phyloP scores from a whole-genome alignment of 1,140 invertebrate species.

The Akabosia matsudoensis region DNA sequence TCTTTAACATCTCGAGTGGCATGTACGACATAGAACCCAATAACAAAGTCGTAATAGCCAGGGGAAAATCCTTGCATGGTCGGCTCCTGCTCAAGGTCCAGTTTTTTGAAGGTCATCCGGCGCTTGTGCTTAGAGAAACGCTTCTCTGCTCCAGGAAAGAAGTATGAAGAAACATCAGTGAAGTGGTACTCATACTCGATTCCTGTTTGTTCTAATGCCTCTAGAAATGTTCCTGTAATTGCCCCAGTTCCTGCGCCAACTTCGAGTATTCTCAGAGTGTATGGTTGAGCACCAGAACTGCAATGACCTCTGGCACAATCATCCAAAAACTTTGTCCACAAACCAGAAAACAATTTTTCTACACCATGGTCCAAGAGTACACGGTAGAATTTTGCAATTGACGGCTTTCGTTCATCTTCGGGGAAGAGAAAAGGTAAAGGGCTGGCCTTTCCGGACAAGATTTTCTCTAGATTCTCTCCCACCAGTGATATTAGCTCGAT shows the following conservation, averaged over 20 bases:
- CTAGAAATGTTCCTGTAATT: background rate
- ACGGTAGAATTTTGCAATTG: background rate
- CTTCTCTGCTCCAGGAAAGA: conserved; percentile 24
- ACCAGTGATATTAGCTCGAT: background rate
- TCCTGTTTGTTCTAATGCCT: background rate
- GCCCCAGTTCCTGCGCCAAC: conserved; percentile 29
- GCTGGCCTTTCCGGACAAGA: background rate
- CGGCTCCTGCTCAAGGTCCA: conserved; percentile 28
- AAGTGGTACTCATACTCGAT: conserved; percentile 10
- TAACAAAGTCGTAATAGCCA: conserved; percentile 15
- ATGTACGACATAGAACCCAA: conserved; percentile 23
- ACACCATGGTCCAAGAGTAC: background rate
- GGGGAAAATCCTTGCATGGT: conserved; percentile 29
- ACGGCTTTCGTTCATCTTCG: background rate
- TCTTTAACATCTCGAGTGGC: conserved; percentile 26
- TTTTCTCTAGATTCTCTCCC: background rate
- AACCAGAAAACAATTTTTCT: background rate
- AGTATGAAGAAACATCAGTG: conserved; percentile 30
- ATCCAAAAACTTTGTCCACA: background rate
- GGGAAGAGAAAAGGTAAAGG: background rate
- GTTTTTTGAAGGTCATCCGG: background rate
- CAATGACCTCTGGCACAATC: background rate
- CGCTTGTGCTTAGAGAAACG: conserved; percentile 9
- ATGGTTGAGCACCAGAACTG: too few species aligned
- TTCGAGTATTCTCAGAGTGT: conserved; percentile 14